Evolutionary conservation across 2,888 invertebrate genomes (phyloP), one percentile per base, ranked within the genome.

Genomic region (Netelia inedita): DNA sequence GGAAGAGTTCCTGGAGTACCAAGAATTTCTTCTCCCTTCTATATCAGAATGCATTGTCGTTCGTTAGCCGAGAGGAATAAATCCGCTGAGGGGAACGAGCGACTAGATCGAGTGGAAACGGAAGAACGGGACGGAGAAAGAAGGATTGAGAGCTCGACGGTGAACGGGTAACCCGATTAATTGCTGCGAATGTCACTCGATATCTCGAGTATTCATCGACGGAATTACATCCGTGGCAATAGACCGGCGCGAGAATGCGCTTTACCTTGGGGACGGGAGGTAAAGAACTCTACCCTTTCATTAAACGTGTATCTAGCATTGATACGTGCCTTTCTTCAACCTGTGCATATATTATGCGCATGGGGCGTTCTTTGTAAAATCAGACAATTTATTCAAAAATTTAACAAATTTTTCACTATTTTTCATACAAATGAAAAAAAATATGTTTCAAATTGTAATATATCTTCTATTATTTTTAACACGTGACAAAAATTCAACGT

Each of bases 131-230:
- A 6, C 35, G 57, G 72, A 65, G 43, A 41, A 11, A 75, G 46
- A 57, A 11, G 46, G 16, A 46, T 14, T 8, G 59, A 19, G 65
- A 68, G 46, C 65, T 59, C 50, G 78, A 10, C 28, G 53, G 81
- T 76, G 85, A 50, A 83, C 88, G 81, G 86, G 81, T 90, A 89
- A 89, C 88, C 88, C 88, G 89, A 92, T 92, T 92, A 91, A 91
- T 90, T 86, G 88, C 87, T 85, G 82, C n/a, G 59, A 71, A 72
- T 86, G 87, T 87, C 88, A 87, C 85, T 88, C 85, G 88, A 87
- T 87, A 88, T 79, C 80, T 50, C 43, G 80, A 81, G 82, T 72
- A 75, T 86, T 79, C 76, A 53, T 65, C 79, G 86, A 85, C 82
- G 85, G 84, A 84, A 85, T 87, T 86, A 83, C 86, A 84, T 85